phyloP scores from a whole-genome alignment of 2,888 invertebrate genomes.

The Cantharis rustica region DNA sequence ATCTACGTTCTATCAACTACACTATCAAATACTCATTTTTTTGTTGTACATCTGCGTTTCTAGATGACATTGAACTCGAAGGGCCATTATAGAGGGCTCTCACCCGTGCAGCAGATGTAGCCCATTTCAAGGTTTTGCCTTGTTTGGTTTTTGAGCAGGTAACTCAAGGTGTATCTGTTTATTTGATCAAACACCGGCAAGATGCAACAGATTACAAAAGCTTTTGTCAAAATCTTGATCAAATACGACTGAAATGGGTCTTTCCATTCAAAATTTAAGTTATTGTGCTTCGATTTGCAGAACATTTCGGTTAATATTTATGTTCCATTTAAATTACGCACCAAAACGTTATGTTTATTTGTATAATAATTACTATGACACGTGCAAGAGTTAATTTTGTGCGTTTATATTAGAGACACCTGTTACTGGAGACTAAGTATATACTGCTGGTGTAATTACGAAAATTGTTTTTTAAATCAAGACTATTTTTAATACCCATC shows the following conservation, averaged over 20 bases:
- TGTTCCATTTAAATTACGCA: neutral
- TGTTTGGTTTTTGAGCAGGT: slow-evolving; percentile 13
- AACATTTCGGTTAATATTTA: neutral
- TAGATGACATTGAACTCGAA: slow-evolving; percentile 29
- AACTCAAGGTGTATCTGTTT: slow-evolving; percentile 21
- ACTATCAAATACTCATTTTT: slow-evolving; percentile 26
- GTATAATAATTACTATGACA: neutral
- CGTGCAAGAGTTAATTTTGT: neutral
- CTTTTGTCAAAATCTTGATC: neutral
- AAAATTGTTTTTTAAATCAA: neutral
- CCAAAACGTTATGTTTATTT: neutral
- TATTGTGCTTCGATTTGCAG: neutral
- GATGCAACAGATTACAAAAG: slow-evolving; percentile 8
- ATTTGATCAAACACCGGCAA: slow-evolving; percentile 2
- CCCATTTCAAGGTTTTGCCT: slow-evolving; percentile 24
- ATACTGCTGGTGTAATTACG: neutral
- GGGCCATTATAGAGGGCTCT: slow-evolving; percentile 31
- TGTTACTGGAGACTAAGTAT: neutral
- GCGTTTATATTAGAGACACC: neutral
- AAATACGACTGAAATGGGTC: slow-evolving; percentile 2
- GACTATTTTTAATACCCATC: neutral
- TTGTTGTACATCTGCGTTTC: slow-evolving; percentile 29
- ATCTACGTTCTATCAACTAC: slow-evolving; percentile 22
- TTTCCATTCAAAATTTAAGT: neutral
- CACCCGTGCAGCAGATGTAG: slow-evolving; percentile 32